phyloP scores from a whole-genome alignment of 2,888 invertebrate species.

The Chloroclysta siterata region DNA sequence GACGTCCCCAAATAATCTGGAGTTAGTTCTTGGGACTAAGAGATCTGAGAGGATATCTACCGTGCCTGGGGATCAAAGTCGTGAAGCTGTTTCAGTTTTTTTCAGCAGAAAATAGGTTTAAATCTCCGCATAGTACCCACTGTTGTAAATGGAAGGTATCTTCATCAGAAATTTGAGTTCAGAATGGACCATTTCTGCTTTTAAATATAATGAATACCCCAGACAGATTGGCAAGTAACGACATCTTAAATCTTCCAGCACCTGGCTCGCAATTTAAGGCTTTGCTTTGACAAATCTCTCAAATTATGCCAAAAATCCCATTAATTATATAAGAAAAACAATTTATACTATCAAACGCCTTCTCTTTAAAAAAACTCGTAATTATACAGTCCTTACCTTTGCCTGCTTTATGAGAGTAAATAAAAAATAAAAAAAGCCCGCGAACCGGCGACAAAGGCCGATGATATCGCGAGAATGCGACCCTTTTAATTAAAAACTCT shows the following conservation, averaged over 20 bases:
- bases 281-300: slow-evolving; percentile 26
- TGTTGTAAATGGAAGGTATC: too few species aligned
- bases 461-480: slow-evolving; percentile 56
- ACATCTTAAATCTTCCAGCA: slow-evolving; percentile 20
- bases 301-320: slow-evolving; percentile 26
- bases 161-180: too few species aligned
- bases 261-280: slow-evolving; percentile 16
- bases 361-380: slow-evolving; percentile 34
- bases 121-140: too few species aligned
- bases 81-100: too few species aligned
- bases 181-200: background rate
- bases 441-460: slow-evolving; percentile 55
- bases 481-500: slow-evolving; percentile 61
- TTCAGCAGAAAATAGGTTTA: too few species aligned
- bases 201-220: slow-evolving; percentile 1
- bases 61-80: too few species aligned
- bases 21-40: too few species aligned
- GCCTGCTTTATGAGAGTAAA: slow-evolving; percentile 42
- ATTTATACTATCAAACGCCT: slow-evolving; percentile 25
- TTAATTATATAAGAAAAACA: slow-evolving; percentile 31
- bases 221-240: slow-evolving; percentile 6
- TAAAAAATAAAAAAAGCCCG: slow-evolving; percentile 44
- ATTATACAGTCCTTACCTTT: slow-evolving; percentile 47
- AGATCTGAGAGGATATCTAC: too few species aligned
- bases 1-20: too few species aligned